Conservation (phyloP, 64 coral and sea anemone species). For the Dendronephthya gigantea region DNA sequence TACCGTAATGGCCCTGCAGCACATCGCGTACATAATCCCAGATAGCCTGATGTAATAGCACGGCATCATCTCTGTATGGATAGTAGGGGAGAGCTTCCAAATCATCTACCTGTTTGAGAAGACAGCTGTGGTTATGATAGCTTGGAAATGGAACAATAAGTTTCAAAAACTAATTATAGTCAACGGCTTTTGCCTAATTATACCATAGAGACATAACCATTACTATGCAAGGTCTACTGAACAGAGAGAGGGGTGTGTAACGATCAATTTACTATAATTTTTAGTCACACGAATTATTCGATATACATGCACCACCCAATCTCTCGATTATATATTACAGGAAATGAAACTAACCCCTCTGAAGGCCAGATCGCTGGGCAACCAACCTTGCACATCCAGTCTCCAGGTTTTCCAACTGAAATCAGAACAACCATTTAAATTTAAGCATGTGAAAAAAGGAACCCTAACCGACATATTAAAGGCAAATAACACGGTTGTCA, state of each 20-base stretch:
- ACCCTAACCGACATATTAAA: neutral
- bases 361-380: constrained; percentile 53
- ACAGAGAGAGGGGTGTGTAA: too few species aligned
- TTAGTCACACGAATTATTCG: too few species aligned
- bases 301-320: too few species aligned
- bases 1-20: constrained; percentile 65
- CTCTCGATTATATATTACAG: neutral
- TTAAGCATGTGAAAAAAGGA: neutral
- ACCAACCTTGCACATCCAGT: constrained; percentile 75
- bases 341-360: constrained; percentile 50
- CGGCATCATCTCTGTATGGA: constrained; percentile 91
- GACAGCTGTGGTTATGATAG: neutral
- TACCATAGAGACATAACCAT: too few species aligned
- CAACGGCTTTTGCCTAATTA: too few species aligned
- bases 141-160: too few species aligned
- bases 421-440: neutral
- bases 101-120: constrained; percentile 64
- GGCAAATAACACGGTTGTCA: too few species aligned
- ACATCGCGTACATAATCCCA: constrained; percentile 78
- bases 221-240: too few species aligned
- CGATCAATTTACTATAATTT: too few species aligned
- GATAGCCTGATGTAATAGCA: constrained; percentile 64
- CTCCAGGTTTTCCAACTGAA: constrained; percentile 69
- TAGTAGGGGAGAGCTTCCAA: constrained; percentile 70
- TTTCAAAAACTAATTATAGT: too few species aligned